A percentile compares a stretch with the other conserved stretches of the same genome.
Conservation (phyloP, 2,797 vertebrate species). For the Alosa sapidissima region DNA sequence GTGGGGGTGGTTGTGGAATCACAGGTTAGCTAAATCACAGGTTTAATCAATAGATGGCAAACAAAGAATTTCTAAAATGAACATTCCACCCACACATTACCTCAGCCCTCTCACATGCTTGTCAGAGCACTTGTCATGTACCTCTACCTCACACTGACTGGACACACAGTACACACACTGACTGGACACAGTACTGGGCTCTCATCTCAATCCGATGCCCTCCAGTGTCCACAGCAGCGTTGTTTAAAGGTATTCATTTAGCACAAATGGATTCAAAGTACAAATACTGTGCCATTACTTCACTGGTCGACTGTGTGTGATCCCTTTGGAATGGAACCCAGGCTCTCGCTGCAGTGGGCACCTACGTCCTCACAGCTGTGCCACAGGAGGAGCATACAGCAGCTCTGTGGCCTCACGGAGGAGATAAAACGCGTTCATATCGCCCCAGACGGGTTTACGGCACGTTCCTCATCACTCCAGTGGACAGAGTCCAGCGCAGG, state of each 20-base stretch:
- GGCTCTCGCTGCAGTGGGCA: neutral
- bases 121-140: too few species aligned
- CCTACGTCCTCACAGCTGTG: neutral
- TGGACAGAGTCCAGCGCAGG: conserved; percentile 54
- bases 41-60: too few species aligned
- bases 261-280: neutral
- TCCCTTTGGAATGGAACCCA: neutral
- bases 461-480: conserved; percentile 52
- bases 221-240: neutral
- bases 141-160: too few species aligned
- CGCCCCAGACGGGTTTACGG: conserved; percentile 57
- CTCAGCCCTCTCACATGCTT: too few species aligned
- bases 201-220: neutral
- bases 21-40: too few species aligned
- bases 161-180: too few species aligned
- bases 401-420: neutral
- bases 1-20: too few species aligned
- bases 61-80: neutral
- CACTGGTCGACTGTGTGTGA: neutral
- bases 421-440: conserved; percentile 55
- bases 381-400: neutral
- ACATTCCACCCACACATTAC: too few species aligned
- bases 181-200: too few species aligned
- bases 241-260: neutral
- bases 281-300: neutral